These are phyloP conservation scores for Zeuzera pyrina DNA, from an alignment of 2,888 invertebrate genomes.

Conservation along the genomic window DNA sequence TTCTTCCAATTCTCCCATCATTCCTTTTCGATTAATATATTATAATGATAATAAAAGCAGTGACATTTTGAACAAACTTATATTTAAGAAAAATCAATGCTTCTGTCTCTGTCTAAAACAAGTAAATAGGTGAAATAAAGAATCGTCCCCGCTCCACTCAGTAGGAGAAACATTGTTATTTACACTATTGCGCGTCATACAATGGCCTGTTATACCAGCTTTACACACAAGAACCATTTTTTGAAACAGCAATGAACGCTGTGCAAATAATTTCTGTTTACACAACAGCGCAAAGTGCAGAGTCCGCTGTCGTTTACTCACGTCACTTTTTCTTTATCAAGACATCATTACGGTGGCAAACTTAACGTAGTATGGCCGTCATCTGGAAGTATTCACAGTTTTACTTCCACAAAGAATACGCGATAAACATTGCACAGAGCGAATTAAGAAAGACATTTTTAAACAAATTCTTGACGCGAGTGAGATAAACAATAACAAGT, in stretches of 20 bases:
- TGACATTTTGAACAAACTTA: too few relatives aligned
- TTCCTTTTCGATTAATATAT: too few relatives aligned
- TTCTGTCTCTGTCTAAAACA: background rate
- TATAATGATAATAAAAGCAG: too few relatives aligned
- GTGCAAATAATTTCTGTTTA: slow-evolving; percentile 9
- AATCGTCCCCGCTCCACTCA: background rate
- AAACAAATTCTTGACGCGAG: slow-evolving; percentile 66
- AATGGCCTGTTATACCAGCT: background rate
- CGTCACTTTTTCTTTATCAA: slow-evolving; percentile 64
- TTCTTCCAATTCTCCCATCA: too few relatives aligned
- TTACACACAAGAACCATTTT: background rate
- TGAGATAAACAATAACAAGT: slow-evolving; percentile 57
- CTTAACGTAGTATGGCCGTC: slow-evolving; percentile 76
- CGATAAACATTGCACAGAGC: slow-evolving; percentile 73
- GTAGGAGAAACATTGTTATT: background rate
- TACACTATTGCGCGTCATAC: background rate
- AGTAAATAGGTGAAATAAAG: background rate
- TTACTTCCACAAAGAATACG: slow-evolving; percentile 78
- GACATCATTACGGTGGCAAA: slow-evolving; percentile 65
- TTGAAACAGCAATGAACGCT: slow-evolving; percentile 25
- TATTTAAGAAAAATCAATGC: too few relatives aligned
- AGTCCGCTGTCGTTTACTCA: slow-evolving; percentile 27
- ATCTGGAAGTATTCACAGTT: slow-evolving; percentile 76
- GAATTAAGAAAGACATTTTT: slow-evolving; percentile 64
- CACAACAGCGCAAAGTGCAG: slow-evolving; percentile 16